Evolutionary conservation across 2,797 vertebrate species (phyloP).

Genomic region (Dryobates pubescens): DNA sequence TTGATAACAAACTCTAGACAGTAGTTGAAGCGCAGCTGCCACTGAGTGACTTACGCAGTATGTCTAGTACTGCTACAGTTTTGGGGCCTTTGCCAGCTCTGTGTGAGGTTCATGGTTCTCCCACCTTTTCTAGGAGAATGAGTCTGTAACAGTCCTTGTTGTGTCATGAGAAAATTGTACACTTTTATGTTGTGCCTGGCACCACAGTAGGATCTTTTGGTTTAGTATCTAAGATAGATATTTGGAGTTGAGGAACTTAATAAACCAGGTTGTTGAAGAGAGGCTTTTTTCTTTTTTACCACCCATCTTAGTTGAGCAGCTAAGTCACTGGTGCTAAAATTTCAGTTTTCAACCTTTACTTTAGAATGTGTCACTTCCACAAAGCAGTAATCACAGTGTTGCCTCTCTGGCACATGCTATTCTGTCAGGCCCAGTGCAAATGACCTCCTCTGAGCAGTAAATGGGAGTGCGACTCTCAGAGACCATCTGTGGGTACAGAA

Average conservation of each 20-base stretch:
- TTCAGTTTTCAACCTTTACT: not conserved
- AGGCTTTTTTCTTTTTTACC: not conserved
- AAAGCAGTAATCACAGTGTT: not conserved
- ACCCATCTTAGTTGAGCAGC: not conserved
- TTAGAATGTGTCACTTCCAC: not conserved
- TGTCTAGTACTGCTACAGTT: not conserved
- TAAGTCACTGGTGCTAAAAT: not conserved
- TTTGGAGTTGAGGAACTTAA: not conserved
- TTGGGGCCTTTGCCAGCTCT: not conserved
- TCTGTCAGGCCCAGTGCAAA: not conserved
- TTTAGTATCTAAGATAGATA: not conserved
- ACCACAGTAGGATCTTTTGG: not conserved
- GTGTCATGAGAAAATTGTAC: not conserved
- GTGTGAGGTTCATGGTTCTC: not conserved
- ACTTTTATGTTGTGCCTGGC: not conserved
- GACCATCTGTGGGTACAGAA: not conserved
- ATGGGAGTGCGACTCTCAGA: not conserved
- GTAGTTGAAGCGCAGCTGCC: not conserved
- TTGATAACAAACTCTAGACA: not conserved
- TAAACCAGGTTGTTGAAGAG: not conserved
- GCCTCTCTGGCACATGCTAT: fast-evolving
- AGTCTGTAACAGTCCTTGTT: not conserved
- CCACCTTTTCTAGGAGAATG: not conserved
- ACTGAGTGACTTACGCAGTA: not conserved
- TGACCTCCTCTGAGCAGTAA: not conserved